Percentiles rank a stretch among this genome's conserved stretches.
Conservation (phyloP, 2,113 vertebrate genomes). For the Seriola aureovittata region DNA sequence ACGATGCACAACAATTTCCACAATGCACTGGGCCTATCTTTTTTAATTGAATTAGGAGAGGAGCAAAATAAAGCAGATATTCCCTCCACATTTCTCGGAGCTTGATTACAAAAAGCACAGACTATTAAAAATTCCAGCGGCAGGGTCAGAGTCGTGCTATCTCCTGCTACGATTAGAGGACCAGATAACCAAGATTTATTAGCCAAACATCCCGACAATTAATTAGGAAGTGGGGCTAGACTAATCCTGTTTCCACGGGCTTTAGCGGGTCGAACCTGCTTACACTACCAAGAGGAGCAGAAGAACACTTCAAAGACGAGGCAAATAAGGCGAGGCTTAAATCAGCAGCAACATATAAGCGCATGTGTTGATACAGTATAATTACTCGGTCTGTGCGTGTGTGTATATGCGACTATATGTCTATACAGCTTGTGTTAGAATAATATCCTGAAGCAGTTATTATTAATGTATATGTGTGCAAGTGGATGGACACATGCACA, state of each 20-base stretch:
- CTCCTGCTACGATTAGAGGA: slow-evolving; percentile 72
- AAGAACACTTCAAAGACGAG: slow-evolving; percentile 67
- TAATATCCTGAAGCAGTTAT: slow-evolving; percentile 17
- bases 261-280: slow-evolving; percentile 60
- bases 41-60: slow-evolving; percentile 77
- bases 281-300: slow-evolving; percentile 37
- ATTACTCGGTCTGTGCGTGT: slow-evolving; percentile 30
- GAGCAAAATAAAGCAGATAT: slow-evolving; percentile 67
- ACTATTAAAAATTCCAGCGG: slow-evolving; percentile 70
- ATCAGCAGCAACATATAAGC: slow-evolving; percentile 28
- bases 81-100: slow-evolving; percentile 61
- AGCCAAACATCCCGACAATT: slow-evolving; percentile 77
- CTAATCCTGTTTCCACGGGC: slow-evolving; percentile 79
- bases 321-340: slow-evolving; percentile 49
- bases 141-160: slow-evolving; percentile 66
- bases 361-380: slow-evolving; percentile 14
- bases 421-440: slow-evolving; percentile 1
- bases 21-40: slow-evolving; percentile 61
- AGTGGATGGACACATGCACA: slow-evolving; percentile 30
- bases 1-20: slow-evolving; percentile 60
- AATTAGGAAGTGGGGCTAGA: slow-evolving; percentile 75
- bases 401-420: neutral
- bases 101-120: slow-evolving; percentile 69
- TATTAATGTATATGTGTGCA: slow-evolving; percentile 9
- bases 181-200: slow-evolving; percentile 82